Base-by-base conservation (phyloP, 2,113 vertebrate species). In the Colossoma macropomum region DNA sequence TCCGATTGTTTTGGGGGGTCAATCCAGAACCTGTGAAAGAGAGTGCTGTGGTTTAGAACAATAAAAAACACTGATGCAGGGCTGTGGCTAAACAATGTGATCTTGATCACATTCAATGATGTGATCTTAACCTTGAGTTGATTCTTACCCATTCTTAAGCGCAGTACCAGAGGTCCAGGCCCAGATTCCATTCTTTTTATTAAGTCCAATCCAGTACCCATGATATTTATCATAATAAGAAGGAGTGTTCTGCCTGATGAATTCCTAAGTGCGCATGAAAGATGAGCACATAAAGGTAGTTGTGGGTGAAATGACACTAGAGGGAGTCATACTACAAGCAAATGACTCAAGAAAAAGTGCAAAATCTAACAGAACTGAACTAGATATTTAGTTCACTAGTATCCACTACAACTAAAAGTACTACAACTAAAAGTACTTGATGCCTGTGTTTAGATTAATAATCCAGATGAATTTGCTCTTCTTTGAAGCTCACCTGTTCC, bases 151-250 rank as follows among this genome's bases (percentile, higher is more conserved):
- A 15, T 0, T 27, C 2, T 50, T 11, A 32, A 87, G 79, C 1
- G 10, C 1, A 11, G 60, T n/a, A 1, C 77, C 77, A 17, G 30
- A 81, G n/a, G n/a, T 41, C 84, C 86, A 89, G 7, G 30, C 23
- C 86, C 82, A 86, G 1, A 0, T 25, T 10, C 13, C 12, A 3
- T 13, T 0, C 0, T 45, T 28, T 54, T 45, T 23, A 21, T 0
- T 16, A 23, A 87, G 70, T 62, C 86, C 74, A 38, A 85, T 87
- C 86, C 86, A 89, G 86, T 86, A 87, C 3, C 84, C 80, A 16
- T 87, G 84, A 59, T 70, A 50, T 10, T 0, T 0, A 0, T 89
- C 79, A 77, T 13, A 77, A 75, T 80, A 84, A 1, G 0, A 15
- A 21, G 1, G 0, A 41, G 41, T 71, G 15, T 86, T 9, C 38